These are phyloP conservation scores for Bradynema listronoti DNA, from an alignment of 1,140 invertebrate genomes.

Conservation along the genomic window DNA sequence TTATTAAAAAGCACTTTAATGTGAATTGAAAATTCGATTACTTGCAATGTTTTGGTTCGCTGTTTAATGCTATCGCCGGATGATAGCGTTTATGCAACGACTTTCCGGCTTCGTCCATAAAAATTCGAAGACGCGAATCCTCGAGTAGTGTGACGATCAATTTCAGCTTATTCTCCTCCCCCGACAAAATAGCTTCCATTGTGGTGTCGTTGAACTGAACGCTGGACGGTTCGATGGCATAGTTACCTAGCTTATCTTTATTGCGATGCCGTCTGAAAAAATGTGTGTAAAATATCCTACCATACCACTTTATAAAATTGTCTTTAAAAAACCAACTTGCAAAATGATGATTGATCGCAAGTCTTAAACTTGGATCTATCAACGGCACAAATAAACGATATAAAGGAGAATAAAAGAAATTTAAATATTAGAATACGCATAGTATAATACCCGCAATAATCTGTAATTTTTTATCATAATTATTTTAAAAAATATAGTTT, in stretches of 20 bases:
- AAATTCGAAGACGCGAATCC: constrained; percentile 44
- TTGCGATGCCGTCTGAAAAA: constrained; percentile 39
- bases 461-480: no score
- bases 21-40: no score
- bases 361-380: constrained; percentile 55
- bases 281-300: neutral
- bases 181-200: constrained; percentile 32
- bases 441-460: no score
- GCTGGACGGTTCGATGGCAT: constrained; percentile 35
- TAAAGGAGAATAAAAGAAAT: neutral
- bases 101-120: constrained; percentile 47
- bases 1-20: no score
- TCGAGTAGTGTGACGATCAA: constrained; percentile 40
- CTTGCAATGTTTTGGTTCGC: constrained; percentile 43
- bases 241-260: constrained; percentile 28
- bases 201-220: constrained; percentile 42
- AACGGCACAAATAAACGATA: constrained; percentile 21
- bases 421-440: constrained; percentile 4
- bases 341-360: constrained; percentile 54
- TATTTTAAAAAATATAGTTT: no score
- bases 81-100: constrained; percentile 44
- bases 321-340: constrained; percentile 42
- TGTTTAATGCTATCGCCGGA: constrained; percentile 43
- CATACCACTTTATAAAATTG: constrained; percentile 2
- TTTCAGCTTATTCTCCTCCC: constrained; percentile 37